Conservation (phyloP, 2,113 vertebrate genomes). For the mouse (Mus musculus) region GRCm39 chr11:60677501-60678000, state of each 20-base stretch:
- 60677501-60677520: background rate
- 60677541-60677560: background rate
- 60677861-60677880: constrained; percentile 14
- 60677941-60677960: background rate
- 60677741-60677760: background rate
- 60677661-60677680: background rate
- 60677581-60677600: background rate
- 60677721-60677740: background rate
- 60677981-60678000: background rate
- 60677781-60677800: background rate
- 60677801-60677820: background rate
- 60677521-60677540: background rate
- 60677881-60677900: background rate
- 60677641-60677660: background rate
- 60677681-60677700: background rate
- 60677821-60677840: background rate
- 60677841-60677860: background rate
- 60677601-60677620: background rate
- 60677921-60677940: background rate
- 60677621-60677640: background rate
- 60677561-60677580: background rate
- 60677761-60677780: background rate
- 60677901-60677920: background rate
- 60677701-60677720: background rate
- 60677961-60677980: background rate